Percentiles rank a stretch among this genome's conserved stretches.
Conservation (phyloP, 2,888 invertebrate species). For the Pammene fasciana region DNA sequence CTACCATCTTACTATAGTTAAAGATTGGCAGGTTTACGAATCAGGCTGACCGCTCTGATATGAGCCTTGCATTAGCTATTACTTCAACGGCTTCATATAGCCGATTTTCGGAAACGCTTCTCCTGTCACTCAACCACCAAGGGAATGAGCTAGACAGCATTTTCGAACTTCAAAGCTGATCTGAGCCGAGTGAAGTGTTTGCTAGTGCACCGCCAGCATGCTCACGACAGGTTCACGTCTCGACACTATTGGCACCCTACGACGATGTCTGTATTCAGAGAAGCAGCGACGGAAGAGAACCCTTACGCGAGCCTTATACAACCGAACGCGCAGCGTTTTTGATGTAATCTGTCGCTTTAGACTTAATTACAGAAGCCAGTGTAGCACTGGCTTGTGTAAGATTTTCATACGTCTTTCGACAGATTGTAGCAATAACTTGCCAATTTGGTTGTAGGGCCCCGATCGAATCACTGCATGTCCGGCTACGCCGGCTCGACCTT, state of each 20-base stretch:
- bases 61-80: slow-evolving; percentile 21
- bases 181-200: background rate
- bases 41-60: slow-evolving; percentile 3
- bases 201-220: slow-evolving; percentile 39
- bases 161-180: background rate
- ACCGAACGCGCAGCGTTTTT: slow-evolving; percentile 11
- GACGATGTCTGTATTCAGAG: slow-evolving; percentile 73
- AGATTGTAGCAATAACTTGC: slow-evolving; percentile 23
- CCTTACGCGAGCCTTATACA: slow-evolving; percentile 20
- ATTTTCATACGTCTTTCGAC: background rate
- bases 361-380: background rate
- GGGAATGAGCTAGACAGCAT: background rate
- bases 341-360: slow-evolving; percentile 7
- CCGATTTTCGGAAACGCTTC: slow-evolving; percentile 8
- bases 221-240: slow-evolving; percentile 47
- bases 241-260: slow-evolving; percentile 47
- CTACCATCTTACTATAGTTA: background rate
- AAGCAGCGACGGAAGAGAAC: slow-evolving; percentile 31
- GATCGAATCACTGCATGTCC: slow-evolving; percentile 65
- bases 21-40: slow-evolving; percentile 9
- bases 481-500: slow-evolving; percentile 36
- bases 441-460: slow-evolving; percentile 36
- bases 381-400: background rate
- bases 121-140: background rate
- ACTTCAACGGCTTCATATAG: background rate